Evolutionary conservation across 2,113 vertebrate genomes (phyloP).

Genomic region (Entosphenus tridentatus): DNA sequence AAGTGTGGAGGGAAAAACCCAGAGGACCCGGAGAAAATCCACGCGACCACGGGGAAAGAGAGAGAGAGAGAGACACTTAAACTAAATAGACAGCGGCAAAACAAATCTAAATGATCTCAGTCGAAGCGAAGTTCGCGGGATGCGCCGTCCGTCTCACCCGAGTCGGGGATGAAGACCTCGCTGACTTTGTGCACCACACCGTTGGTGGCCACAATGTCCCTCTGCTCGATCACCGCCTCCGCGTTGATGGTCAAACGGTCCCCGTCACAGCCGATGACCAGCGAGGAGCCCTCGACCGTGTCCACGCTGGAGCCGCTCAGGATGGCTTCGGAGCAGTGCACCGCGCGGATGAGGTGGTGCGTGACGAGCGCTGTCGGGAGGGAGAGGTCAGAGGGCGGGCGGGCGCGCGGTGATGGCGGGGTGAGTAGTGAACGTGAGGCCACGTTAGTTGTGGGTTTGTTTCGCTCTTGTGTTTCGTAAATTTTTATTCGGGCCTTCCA

Average conservation of each 20-base stretch:
- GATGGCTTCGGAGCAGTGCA: constrained; percentile 84
- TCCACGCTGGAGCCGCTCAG: constrained; percentile 47
- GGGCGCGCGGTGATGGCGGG: background rate
- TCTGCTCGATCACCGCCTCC: constrained; percentile 63
- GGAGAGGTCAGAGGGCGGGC: background rate
- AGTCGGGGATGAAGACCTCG: constrained; percentile 67
- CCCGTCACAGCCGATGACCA: constrained; percentile 78
- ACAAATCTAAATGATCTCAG: background rate
- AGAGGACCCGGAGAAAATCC: too few species aligned
- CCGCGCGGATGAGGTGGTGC: constrained; percentile 57
- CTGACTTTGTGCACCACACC: constrained; percentile 82
- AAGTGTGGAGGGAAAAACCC: background rate
- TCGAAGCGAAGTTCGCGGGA: background rate
- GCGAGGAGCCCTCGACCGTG: constrained; percentile 57
- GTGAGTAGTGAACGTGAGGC: background rate
- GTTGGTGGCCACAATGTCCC: constrained; percentile 78
- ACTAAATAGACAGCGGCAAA: constrained; percentile 1
- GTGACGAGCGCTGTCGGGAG: constrained; percentile 45
- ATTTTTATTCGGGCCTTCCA: too few species aligned
- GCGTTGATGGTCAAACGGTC: constrained; percentile 76
- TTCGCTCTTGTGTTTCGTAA: too few species aligned
- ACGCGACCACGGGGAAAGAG: too few species aligned
- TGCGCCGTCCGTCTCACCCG: constrained; percentile 32
- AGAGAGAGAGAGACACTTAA: constrained; percentile 7
- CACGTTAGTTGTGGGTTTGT: too few species aligned